Evolutionary conservation across 2,113 vertebrate species (phyloP), one percentile per base, ranked within the genome.

Genomic region (Sakesphorus luctuosus): DNA sequence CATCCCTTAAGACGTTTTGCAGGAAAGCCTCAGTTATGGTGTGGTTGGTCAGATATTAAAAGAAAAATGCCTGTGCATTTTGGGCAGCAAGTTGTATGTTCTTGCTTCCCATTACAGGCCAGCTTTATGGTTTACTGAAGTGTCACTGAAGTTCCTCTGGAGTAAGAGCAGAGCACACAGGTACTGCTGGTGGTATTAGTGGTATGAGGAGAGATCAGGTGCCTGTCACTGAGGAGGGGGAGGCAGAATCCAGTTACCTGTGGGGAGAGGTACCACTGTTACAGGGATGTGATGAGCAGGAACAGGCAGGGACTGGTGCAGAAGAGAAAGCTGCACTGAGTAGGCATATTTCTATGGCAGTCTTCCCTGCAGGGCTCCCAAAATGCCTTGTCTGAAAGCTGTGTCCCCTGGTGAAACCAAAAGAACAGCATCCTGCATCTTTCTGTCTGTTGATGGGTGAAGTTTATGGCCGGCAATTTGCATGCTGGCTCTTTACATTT

Each of bases 1-100:
- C 13, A 25, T 44, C 38, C 11, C 26, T 55, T 71, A 9, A 33
- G 11, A 18, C 29, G 4, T 9, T 74, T 47, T 2, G 1, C 35
- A 66, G 55, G 55, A 90, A 63, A 55, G 29, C 29, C 43, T 85
- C 46, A 35, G 0, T 68, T 76, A 6, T 0, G 19, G 11, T 16
- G 9, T 28, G n/a, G 18, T 40, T 29, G 20, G 62, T 11, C 47
- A 65, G 47, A 31, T 40, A 24, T 2, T 59, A 43, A 66, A 35
- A 24, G 10, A 61, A 14, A 58, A 47, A 52, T 21, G 6, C 0
- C 0, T 3, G 2, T 23, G 23, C 0, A 6, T 3, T 55, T 69
- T 80, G 43, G 62, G 75, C 49, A 73, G 35, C 29, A 77, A 18
- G 50, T 18, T 50, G 2, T 19, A 3, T 59, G 5, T 55, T 69